Percentiles rank a stretch among this genome's conserved stretches.
These are phyloP conservation scores for Siphamia tubifer DNA, from an alignment of 2,113 vertebrate species.

Conservation along the genomic window DNA sequence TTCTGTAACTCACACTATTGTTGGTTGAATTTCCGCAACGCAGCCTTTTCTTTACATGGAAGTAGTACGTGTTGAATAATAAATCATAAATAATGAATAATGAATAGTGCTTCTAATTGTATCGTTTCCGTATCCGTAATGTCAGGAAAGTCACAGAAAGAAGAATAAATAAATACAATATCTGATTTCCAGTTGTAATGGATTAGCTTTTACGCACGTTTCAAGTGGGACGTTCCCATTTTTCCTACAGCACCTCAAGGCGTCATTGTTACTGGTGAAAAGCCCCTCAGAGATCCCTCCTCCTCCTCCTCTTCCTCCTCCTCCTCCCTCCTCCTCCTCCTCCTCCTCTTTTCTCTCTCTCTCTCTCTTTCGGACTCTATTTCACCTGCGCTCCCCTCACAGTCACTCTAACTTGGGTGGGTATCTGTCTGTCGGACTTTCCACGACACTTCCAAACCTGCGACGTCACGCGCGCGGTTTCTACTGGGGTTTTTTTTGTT, in stretches of 20 bases:
- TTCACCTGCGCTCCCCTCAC: constrained; percentile 1
- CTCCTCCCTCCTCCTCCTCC: neutral
- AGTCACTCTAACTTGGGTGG: neutral
- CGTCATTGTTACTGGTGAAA: neutral
- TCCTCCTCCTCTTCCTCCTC: neutral
- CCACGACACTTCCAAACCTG: neutral
- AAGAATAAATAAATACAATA: too few relatives aligned
- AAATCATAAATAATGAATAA: too few relatives aligned
- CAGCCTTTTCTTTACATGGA: too few relatives aligned
- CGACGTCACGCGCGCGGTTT: neutral
- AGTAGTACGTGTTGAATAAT: too few relatives aligned
- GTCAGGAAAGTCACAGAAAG: too few relatives aligned
- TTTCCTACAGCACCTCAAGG: neutral
- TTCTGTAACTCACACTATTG: too few relatives aligned
- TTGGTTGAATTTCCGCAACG: too few relatives aligned
- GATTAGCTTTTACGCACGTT: too few relatives aligned
- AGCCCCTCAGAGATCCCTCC: neutral
- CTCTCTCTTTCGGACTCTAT: neutral
- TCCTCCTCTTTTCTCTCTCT: neutral
- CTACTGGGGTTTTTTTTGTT: too few relatives aligned
- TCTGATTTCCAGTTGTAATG: too few relatives aligned
- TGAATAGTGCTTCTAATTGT: too few relatives aligned
- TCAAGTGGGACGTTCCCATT: neutral
- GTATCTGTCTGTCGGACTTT: constrained; percentile 18
- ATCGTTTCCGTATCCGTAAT: too few relatives aligned